A percentile compares a stretch with the other conserved stretches of the same genome.
phyloP scores from a whole-genome alignment of 2,113 vertebrate species.

The Campylomormyrus tamandua region DNA sequence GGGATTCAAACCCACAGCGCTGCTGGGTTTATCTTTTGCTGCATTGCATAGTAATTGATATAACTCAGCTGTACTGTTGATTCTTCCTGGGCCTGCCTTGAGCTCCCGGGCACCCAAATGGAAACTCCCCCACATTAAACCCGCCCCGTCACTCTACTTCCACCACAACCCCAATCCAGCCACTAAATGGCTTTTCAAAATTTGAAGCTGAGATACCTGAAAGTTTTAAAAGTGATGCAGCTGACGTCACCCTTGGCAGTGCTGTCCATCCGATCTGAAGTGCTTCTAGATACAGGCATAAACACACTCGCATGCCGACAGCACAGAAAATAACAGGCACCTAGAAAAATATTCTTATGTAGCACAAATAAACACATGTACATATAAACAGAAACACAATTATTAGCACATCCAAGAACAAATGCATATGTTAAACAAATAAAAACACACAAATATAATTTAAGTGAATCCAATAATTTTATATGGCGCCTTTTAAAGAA shows the following conservation, averaged over 20 bases:
- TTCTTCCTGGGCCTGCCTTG: neutral
- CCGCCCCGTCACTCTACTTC: neutral
- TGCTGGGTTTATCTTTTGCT: neutral
- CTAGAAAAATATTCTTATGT: neutral
- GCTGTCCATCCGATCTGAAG: neutral
- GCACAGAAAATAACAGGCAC: neutral
- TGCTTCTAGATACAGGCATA: neutral
- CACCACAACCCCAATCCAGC: neutral
- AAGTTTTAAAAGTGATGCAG: neutral
- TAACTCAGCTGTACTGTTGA: neutral
- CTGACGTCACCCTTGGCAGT: neutral
- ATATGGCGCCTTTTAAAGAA: neutral
- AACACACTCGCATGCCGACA: neutral
- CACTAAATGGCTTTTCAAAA: neutral
- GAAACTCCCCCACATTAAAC: neutral
- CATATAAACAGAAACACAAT: neutral
- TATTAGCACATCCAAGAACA: neutral
- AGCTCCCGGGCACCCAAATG: neutral
- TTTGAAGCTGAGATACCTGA: neutral
- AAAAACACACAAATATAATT: neutral
- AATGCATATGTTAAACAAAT: neutral
- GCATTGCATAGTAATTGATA: neutral
- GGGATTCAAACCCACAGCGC: no score
- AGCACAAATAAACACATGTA: neutral
- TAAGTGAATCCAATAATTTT: neutral